Evolutionary conservation across 2,113 vertebrate genomes (phyloP).

Genomic region (Sakesphorus luctuosus): DNA sequence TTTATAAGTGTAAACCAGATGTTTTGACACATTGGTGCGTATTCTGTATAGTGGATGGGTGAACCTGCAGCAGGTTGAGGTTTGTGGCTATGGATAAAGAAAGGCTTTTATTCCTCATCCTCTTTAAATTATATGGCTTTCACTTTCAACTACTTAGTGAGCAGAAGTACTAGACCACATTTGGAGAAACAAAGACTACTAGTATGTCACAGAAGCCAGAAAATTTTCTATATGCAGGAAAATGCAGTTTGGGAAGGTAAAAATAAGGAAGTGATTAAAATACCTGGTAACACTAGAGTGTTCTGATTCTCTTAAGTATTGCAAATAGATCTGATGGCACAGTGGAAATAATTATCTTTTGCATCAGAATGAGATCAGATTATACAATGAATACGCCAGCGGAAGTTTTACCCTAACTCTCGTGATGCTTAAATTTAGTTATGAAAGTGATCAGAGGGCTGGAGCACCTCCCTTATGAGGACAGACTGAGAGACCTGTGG

Average conservation of each 20-base stretch:
- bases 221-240: not conserved
- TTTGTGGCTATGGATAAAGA: not conserved
- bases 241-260: not conserved
- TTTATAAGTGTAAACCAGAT: not conserved
- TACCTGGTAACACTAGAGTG: not conserved
- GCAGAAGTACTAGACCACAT: not conserved
- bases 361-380: too few species aligned
- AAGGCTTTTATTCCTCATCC: not conserved
- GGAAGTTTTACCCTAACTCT: too few species aligned
- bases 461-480: too few species aligned
- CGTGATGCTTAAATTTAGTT: too few species aligned
- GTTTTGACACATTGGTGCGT: not conserved
- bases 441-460: too few species aligned
- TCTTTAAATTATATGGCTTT: not conserved
- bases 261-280: not conserved
- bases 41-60: not conserved
- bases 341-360: too few species aligned
- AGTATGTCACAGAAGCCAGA: not conserved
- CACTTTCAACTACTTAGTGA: not conserved
- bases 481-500: too few species aligned
- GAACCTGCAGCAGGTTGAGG: not conserved
- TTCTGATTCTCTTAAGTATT: not conserved
- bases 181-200: not conserved
- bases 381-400: too few species aligned
- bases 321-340: not conserved